Conservation (phyloP, 2,888 invertebrate genomes). For the Schizaphis graminum region DNA sequence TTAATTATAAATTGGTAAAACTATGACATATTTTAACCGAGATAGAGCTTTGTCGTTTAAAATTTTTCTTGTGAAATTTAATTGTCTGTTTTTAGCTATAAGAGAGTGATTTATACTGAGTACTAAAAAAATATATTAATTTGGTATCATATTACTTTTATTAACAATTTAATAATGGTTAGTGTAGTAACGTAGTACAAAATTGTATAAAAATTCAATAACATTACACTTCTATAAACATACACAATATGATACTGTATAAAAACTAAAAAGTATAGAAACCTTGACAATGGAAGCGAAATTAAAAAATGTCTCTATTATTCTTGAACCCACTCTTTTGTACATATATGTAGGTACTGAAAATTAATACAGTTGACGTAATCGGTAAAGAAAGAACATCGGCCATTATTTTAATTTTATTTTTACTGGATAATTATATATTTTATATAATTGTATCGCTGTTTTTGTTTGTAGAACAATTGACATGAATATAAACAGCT, state of each 20-base stretch:
- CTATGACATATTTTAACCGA: background rate
- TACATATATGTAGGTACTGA: background rate
- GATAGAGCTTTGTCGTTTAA: background rate
- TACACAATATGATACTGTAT: background rate
- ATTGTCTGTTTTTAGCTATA: background rate
- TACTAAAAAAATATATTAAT: background rate
- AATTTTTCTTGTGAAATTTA: background rate
- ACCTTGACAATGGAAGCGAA: background rate
- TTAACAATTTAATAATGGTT: slow-evolving; percentile 1
- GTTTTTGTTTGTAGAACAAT: background rate
- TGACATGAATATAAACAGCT: too few relatives aligned
- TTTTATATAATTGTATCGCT: background rate
- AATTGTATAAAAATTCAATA: slow-evolving; percentile 16
- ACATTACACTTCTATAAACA: background rate
- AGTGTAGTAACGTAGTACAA: background rate
- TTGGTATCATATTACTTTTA: slow-evolving; percentile 14
- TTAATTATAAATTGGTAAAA: background rate
- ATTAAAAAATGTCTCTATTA: background rate
- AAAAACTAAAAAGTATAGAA: background rate
- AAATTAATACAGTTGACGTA: background rate
- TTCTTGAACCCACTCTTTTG: background rate
- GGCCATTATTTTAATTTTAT: slow-evolving; percentile 3
- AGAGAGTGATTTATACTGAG: background rate
- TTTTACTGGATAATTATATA: background rate
- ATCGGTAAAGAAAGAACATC: background rate